Percentiles rank a stretch among this genome's conserved stretches.
Conservation (phyloP, 2,797 vertebrate species). For the Gastrophryne carolinensis region DNA sequence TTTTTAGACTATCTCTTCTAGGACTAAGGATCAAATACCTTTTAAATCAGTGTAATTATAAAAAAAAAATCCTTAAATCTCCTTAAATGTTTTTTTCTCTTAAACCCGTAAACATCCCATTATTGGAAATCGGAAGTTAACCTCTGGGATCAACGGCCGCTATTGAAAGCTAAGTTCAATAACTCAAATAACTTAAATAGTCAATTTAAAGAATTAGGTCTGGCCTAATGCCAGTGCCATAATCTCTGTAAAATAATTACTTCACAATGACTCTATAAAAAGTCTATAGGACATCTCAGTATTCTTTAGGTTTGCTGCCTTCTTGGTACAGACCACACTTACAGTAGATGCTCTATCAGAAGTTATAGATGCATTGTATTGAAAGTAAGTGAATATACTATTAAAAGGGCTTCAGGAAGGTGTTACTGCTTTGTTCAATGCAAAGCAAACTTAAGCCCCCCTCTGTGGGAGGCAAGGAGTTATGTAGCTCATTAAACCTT, state of each 20-base stretch:
- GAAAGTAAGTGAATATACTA: neutral
- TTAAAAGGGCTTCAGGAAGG: slow-evolving; percentile 46
- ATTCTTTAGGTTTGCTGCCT: neutral
- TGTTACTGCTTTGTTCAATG: slow-evolving; percentile 55
- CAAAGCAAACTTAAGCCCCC: slow-evolving; percentile 61
- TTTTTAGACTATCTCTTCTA: neutral
- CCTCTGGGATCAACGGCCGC: neutral
- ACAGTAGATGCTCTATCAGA: neutral
- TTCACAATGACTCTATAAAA: slow-evolving; percentile 12
- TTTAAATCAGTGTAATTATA: slow-evolving; percentile 3
- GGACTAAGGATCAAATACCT: neutral
- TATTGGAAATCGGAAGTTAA: slow-evolving; percentile 26
- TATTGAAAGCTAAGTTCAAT: neutral
- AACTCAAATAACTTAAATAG: neutral
- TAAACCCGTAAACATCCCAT: slow-evolving; percentile 1
- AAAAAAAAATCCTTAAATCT: slow-evolving; percentile 6
- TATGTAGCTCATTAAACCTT: slow-evolving; percentile 72
- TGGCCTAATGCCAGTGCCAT: neutral
- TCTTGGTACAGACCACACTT: neutral
- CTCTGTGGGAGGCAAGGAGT: slow-evolving; percentile 65
- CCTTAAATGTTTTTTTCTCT: slow-evolving; percentile 16
- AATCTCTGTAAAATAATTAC: slow-evolving; percentile 10
- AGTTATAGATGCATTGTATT: neutral
- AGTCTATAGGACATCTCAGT: neutral
- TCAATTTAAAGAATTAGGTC: neutral